Percentiles rank a stretch among this genome's conserved stretches.
Conservation (phyloP, 1,140 invertebrate species). For the Atta cephalotes region DNA sequence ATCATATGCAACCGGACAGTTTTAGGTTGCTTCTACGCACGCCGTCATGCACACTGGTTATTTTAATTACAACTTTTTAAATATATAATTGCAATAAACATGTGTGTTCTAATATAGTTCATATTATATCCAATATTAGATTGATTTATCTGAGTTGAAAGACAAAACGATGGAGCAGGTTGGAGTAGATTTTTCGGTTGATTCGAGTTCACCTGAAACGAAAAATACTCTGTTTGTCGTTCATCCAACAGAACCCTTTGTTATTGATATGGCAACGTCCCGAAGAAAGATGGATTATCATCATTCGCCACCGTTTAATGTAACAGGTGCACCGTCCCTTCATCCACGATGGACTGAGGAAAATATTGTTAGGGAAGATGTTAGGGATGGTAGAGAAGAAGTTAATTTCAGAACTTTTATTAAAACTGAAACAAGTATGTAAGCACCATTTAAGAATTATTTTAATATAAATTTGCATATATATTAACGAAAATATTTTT, state of each 20-base stretch:
- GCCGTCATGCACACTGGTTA: conserved; percentile 47
- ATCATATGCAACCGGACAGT: conserved; percentile 56
- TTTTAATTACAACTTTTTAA: conserved; percentile 23
- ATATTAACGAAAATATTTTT: background rate
- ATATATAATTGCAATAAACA: background rate
- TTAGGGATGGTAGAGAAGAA: conserved; percentile 44
- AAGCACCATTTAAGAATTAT: conserved; percentile 33
- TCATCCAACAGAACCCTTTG: conserved; percentile 1
- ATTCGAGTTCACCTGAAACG: conserved; percentile 16
- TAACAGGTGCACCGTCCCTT: conserved; percentile 52
- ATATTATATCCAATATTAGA: conserved; percentile 74
- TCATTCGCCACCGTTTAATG: background rate
- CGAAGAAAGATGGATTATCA: background rate
- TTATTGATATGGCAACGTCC: background rate
- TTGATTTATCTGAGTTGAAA: conserved; percentile 81
- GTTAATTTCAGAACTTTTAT: conserved; percentile 62
- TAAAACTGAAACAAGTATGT: conserved; percentile 73
- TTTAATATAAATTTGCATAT: conserved; percentile 28
- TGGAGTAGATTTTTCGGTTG: conserved; percentile 81
- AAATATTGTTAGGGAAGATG: conserved; percentile 44
- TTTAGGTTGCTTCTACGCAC: conserved; percentile 56
- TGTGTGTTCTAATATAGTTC: conserved; percentile 21
- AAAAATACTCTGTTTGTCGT: conserved; percentile 64
- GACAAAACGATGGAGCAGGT: conserved; percentile 83
- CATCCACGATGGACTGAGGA: conserved; percentile 54